phyloP scores from a whole-genome alignment of 1,140 invertebrate species.

The Nasonia giraulti region DNA sequence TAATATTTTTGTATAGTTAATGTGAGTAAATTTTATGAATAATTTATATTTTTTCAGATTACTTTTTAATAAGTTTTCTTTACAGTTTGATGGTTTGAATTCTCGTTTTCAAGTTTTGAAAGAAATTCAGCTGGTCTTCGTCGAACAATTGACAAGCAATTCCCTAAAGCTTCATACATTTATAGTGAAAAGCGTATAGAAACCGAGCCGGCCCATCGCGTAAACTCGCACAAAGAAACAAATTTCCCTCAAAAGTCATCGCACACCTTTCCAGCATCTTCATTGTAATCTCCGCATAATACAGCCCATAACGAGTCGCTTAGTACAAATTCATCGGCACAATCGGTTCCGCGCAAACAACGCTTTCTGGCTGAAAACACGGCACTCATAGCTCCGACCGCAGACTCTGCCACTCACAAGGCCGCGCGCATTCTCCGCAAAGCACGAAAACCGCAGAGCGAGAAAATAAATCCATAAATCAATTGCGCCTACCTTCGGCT shows the following conservation, averaged over 20 bases:
- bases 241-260: not conserved
- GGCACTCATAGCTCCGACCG: not conserved
- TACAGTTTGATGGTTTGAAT: no score
- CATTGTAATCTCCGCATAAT: not conserved
- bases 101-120: no score
- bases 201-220: not conserved
- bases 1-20: no score
- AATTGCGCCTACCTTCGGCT: constrained; percentile 29
- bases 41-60: no score
- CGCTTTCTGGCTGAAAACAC: not conserved
- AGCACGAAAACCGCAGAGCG: not conserved
- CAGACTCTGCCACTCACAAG: constrained; percentile 32
- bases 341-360: not conserved
- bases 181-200: no score
- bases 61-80: no score
- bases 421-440: not conserved
- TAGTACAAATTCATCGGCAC: not conserved
- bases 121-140: no score
- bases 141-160: no score
- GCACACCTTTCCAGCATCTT: not conserved
- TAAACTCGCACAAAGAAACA: not conserved
- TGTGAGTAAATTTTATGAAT: no score
- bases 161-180: no score
- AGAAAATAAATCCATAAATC: constrained; percentile 59
- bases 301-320: not conserved